Conservation (phyloP, 1,140 invertebrate genomes). For the Epicauta chinensis region DNA sequence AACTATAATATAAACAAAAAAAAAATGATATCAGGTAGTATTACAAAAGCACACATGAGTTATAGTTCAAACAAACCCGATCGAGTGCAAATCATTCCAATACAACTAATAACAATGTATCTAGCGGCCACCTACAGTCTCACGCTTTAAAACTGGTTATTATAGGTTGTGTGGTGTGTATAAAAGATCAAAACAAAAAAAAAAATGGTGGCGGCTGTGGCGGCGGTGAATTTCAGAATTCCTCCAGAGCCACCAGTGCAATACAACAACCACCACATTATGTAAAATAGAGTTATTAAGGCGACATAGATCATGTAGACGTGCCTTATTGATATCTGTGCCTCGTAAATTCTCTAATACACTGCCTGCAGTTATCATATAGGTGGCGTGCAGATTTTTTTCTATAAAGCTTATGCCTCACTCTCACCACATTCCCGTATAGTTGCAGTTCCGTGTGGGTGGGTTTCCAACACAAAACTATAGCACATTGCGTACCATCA, state of each 20-base stretch:
- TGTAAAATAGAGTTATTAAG: conserved; percentile 21
- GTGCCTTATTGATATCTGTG: conserved; percentile 18
- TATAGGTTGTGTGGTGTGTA: conserved; percentile 5
- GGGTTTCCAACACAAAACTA: conserved; percentile 3
- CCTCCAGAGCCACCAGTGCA: background rate
- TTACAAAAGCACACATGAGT: conserved; percentile 4
- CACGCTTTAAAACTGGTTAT: conserved; percentile 29
- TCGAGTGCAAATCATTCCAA: conserved; percentile 29
- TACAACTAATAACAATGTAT: conserved; percentile 32
- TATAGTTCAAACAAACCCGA: conserved; percentile 16
- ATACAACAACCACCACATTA: conserved; percentile 12
- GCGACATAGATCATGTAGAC: conserved; percentile 14
- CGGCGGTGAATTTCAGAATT: background rate
- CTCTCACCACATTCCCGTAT: background rate
- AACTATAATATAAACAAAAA: too few species aligned
- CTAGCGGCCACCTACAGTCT: conserved; percentile 30
- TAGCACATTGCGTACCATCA: background rate
- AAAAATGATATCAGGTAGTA: too few species aligned
- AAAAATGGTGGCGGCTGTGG: background rate
- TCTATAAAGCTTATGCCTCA: too few species aligned
- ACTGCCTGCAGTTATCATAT: conserved; percentile 10
- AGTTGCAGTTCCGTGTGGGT: conserved; percentile 10
- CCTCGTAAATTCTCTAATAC: conserved; percentile 12
- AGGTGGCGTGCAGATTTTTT: conserved; percentile 13
- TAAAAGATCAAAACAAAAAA: too few species aligned